phyloP scores from a whole-genome alignment of 1,140 invertebrate genomes.

The Rhopalosiphum padi region DNA sequence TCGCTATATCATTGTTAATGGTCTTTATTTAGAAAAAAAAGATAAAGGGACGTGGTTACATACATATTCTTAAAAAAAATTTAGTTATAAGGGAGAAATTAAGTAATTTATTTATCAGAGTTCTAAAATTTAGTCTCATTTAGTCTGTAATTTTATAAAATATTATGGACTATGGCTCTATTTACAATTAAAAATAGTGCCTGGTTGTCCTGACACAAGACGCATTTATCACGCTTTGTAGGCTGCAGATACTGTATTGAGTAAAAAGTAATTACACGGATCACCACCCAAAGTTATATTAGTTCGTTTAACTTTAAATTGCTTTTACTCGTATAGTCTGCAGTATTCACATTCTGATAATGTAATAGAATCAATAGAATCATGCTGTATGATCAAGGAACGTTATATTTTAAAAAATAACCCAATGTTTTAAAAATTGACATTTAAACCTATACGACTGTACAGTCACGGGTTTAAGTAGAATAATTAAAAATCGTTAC shows the following conservation, averaged over 20 bases:
- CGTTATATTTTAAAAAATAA: not conserved
- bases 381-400: not conserved
- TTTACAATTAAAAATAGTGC: not conserved
- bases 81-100: not conserved
- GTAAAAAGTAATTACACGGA: not conserved
- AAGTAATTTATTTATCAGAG: not conserved
- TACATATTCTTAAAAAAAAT: not conserved
- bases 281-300: not conserved
- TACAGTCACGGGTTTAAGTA: not conserved
- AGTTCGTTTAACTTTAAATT: not conserved
- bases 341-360: not conserved
- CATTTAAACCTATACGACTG: not conserved
- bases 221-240: not conserved
- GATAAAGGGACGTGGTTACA: too few species aligned
- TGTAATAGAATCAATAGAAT: not conserved
- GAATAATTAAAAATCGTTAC: slow-evolving; percentile 9
- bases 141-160: not conserved
- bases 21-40: not conserved
- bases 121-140: not conserved
- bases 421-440: not conserved
- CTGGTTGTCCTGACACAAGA: not conserved
- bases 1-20: not conserved
- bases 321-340: not conserved
- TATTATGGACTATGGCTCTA: not conserved
- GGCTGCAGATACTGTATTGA: not conserved